A percentile compares a stretch with the other conserved stretches of the same genome.
Conservation (phyloP, 2,888 invertebrate genomes). For the Rhyacophila evoluta region DNA sequence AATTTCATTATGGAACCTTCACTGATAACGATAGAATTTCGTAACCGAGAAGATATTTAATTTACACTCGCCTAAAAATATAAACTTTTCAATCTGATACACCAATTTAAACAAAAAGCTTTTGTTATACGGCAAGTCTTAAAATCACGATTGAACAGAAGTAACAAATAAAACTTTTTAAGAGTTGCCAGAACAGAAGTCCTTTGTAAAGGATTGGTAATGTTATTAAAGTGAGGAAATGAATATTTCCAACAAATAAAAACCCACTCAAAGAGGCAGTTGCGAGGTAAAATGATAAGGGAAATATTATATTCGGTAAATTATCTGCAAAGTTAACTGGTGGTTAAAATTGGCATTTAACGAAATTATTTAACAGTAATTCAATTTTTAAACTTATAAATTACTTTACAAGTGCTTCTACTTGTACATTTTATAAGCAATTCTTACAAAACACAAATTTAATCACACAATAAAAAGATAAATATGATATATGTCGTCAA, state of each 20-base stretch:
- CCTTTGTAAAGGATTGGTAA: constrained; percentile 1
- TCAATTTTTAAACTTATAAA: too few relatives aligned
- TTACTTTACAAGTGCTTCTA: too few relatives aligned
- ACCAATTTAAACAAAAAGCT: constrained; percentile 15
- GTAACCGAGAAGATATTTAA: neutral
- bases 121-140: constrained; percentile 4
- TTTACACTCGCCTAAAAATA: neutral
- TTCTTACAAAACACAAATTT: too few relatives aligned
- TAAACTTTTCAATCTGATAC: constrained; percentile 24
- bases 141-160: constrained; percentile 19
- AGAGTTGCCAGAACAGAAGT: neutral
- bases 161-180: neutral
- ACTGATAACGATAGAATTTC: neutral
- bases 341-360: too few relatives aligned
- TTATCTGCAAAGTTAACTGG: too few relatives aligned
- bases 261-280: neutral
- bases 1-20: neutral
- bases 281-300: neutral
- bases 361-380: too few relatives aligned
- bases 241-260: neutral
- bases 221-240: neutral
- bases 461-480: too few relatives aligned
- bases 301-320: too few relatives aligned
- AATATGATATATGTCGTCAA: too few relatives aligned
- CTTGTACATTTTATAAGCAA: too few relatives aligned